Evolutionary conservation across 2,888 invertebrate species (phyloP).

Genomic region (Drosophila recens): DNA sequence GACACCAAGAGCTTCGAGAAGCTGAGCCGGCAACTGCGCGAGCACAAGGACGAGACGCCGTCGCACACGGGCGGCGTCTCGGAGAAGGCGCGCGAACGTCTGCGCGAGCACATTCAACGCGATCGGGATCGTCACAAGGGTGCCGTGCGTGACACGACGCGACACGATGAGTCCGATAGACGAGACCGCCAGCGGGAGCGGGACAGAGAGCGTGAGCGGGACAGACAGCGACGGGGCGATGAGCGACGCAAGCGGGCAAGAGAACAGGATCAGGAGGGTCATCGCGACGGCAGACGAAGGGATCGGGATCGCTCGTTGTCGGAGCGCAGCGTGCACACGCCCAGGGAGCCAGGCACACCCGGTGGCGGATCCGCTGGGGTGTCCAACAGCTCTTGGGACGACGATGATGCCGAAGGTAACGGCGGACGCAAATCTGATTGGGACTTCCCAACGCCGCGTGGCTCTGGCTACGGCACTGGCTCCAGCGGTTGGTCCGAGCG

Average conservation of each 20-base stretch:
- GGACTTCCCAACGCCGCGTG: slow-evolving; percentile 95
- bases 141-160: slow-evolving; percentile 19
- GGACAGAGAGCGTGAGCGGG: slow-evolving; percentile 58
- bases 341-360: slow-evolving; percentile 93
- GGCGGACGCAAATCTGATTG: slow-evolving; percentile 89
- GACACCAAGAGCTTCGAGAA: slow-evolving; percentile 83
- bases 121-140: slow-evolving; percentile 74
- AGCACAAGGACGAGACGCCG: slow-evolving; percentile 94
- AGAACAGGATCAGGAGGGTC: slow-evolving; percentile 83
- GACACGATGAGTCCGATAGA: slow-evolving; percentile 47
- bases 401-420: slow-evolving; percentile 86
- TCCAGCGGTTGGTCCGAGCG: slow-evolving; percentile 79
- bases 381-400: slow-evolving; percentile 87
- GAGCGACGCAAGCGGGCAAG: slow-evolving; percentile 57
- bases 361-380: slow-evolving; percentile 88
- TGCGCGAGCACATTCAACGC: slow-evolving; percentile 88
- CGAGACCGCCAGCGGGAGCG: slow-evolving; percentile 78
- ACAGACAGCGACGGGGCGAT: slow-evolving; percentile 58
- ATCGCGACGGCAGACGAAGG: slow-evolving; percentile 52
- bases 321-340: slow-evolving; percentile 85
- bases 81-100: slow-evolving; percentile 88
- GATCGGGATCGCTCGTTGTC: slow-evolving; percentile 75
- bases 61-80: slow-evolving; percentile 97
- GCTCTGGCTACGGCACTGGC: slow-evolving; percentile 41
- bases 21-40: slow-evolving; percentile 89